Conservation (phyloP, 2,888 invertebrate species). For the Clepsis dumicolana region DNA sequence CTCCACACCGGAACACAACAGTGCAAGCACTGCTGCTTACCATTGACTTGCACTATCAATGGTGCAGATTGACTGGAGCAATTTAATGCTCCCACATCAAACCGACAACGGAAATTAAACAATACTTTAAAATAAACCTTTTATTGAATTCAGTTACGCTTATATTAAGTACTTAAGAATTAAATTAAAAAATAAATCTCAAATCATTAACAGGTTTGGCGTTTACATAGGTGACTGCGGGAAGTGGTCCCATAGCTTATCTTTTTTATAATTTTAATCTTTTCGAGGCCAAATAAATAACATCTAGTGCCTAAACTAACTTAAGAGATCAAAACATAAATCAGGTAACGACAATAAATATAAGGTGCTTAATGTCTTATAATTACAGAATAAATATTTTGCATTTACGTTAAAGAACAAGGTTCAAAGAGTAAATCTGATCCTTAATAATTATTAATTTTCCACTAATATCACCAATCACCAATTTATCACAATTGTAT, state of each 20-base stretch:
- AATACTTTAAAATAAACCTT: slow-evolving; percentile 45
- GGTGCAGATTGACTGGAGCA: too few species aligned
- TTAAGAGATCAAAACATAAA: slow-evolving; percentile 83
- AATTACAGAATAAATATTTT: slow-evolving; percentile 41
- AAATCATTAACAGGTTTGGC: slow-evolving; percentile 80
- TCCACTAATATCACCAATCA: slow-evolving; percentile 70
- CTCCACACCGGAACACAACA: too few species aligned
- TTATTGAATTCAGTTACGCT: slow-evolving; percentile 61
- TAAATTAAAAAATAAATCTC: slow-evolving; percentile 71
- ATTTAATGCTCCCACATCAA: too few species aligned
- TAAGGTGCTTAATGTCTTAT: slow-evolving; percentile 42
- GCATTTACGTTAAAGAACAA: slow-evolving; percentile 34
- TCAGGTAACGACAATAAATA: slow-evolving; percentile 75
- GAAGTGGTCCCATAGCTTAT: slow-evolving; percentile 49
- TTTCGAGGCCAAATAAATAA: slow-evolving; percentile 69
- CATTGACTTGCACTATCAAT: too few species aligned
- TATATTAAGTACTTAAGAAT: slow-evolving; percentile 67
- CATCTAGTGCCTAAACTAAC: slow-evolving; percentile 68
- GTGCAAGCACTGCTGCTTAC: too few species aligned
- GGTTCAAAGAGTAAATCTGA: slow-evolving; percentile 36
- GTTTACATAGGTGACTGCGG: slow-evolving; percentile 48
- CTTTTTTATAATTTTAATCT: slow-evolving; percentile 61
- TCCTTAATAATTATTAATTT: slow-evolving; percentile 51
- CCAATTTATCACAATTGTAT: slow-evolving; percentile 65
- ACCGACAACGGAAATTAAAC: neutral